Base-by-base conservation (phyloP, 2,113 vertebrate species). In the Uria aalge region DNA sequence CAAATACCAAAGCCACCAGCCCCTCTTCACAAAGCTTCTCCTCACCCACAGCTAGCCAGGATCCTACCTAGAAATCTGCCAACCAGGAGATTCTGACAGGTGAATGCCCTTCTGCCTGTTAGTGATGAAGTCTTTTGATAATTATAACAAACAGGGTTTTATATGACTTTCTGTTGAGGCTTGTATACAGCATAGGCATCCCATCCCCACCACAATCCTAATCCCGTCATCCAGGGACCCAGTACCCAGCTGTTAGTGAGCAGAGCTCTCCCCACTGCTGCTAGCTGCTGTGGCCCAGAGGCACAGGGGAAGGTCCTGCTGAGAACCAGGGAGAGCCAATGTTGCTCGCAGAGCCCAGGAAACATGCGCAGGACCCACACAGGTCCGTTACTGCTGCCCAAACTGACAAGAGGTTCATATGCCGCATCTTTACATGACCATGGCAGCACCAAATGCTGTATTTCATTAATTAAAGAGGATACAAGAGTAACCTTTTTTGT, bases 361-460 rank as follows among this genome's bases (percentile, higher is more conserved):
- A 48, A 71, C 0, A 0, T 3, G 11, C 48, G 73, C 64, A 80
- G 83, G 43, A 88, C 27, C 10, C 23, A 5, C 57, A 47, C 26
- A 29, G 71, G 62, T 52, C 53, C 0, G 0, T 16, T 56, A 20
- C 41, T 40, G 45, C 68, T 74, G 75, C 72, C 50, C 5, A 0
- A 85, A 45, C 59, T 47, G 52, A 27, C 59, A 57, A 57, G 63
- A 78, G 43, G 38, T 57, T 72, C 40, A 34, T 62, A 15, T 47
- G 47, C 34, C 13, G 0, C 23, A 29, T n/a, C 55, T 62, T 80
- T 22, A 62, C 45, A 50, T 5, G 38, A 74, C 24, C 32, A 22
- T 19, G 32, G 48, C 27, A 77, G 26, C 59, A 36, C 45, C 64
- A 68, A 76, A 76, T 30, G 18, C 59, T 40, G 27, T 12, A 53